Conservation (phyloP, 2,888 invertebrate species). For the Eucera pruinosa region DNA sequence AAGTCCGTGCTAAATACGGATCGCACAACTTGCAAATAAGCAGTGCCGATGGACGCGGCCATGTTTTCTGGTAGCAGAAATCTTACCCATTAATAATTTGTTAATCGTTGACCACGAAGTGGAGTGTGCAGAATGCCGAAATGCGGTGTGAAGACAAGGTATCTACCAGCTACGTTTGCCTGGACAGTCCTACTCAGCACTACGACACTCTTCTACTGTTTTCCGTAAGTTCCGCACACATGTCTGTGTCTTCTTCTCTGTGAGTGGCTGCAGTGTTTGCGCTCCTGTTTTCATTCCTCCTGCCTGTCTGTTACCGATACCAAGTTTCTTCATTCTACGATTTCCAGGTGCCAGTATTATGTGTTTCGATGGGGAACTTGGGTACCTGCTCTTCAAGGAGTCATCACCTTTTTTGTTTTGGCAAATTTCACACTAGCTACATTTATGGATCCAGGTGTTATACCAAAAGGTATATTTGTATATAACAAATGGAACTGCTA, state of each 20-base stretch:
- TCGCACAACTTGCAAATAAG: slow-evolving; percentile 69
- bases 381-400: slow-evolving; percentile 96
- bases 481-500: neutral
- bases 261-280: slow-evolving; percentile 27
- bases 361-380: slow-evolving; percentile 91
- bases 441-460: slow-evolving; percentile 99
- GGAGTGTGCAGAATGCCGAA: slow-evolving; percentile 91
- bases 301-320: neutral
- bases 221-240: slow-evolving; percentile 92
- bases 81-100: slow-evolving; percentile 76
- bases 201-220: slow-evolving; percentile 97
- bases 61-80: slow-evolving; percentile 84
- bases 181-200: slow-evolving; percentile 98
- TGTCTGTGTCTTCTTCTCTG: slow-evolving; percentile 29
- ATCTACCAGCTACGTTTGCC: slow-evolving; percentile 99
- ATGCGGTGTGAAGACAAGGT: slow-evolving; percentile 98
- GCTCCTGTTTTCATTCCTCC: slow-evolving; percentile 30
- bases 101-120: slow-evolving; percentile 63
- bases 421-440: slow-evolving; percentile 99
- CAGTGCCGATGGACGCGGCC: slow-evolving; percentile 82
- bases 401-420: slow-evolving; percentile 98
- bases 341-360: slow-evolving; percentile 93
- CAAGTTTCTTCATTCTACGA: slow-evolving; percentile 73
- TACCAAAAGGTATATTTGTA: slow-evolving; percentile 93
- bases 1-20: slow-evolving; percentile 63